These are phyloP conservation scores for Leptosomus discolor DNA, from an alignment of 2,113 vertebrate species.

Conservation along the genomic window DNA sequence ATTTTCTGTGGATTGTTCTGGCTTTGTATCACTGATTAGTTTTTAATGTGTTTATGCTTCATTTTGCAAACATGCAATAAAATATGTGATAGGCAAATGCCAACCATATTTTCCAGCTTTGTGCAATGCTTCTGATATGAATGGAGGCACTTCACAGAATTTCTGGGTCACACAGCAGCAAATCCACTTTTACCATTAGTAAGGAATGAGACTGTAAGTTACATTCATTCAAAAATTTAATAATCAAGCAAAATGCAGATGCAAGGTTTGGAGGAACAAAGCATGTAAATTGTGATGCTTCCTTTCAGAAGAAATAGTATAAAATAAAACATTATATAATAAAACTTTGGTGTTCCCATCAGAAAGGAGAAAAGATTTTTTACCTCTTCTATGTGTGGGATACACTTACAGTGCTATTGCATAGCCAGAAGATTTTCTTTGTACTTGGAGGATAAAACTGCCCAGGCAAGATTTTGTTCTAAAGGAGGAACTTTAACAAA, in stretches of 20 bases:
- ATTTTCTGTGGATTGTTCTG: not conserved
- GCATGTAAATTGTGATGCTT: not conserved
- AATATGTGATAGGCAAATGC: not conserved
- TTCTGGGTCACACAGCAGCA: not conserved
- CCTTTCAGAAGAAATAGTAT: too few species aligned
- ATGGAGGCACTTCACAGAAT: not conserved
- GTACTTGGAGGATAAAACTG: not conserved
- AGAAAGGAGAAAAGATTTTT: not conserved
- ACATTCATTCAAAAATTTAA: not conserved
- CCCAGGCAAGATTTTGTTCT: not conserved
- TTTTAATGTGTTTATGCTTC: not conserved
- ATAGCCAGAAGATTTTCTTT: not conserved
- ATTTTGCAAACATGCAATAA: not conserved
- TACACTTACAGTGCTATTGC: not conserved
- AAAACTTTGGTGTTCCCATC: not conserved
- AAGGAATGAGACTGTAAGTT: not conserved
- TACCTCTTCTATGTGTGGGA: not conserved
- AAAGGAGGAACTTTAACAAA: slow-evolving; percentile 11
- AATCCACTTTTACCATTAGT: not conserved
- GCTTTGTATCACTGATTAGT: not conserved
- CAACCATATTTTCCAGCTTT: not conserved
- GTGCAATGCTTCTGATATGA: not conserved
- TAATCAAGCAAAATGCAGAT: not conserved
- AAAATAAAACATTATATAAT: too few species aligned
- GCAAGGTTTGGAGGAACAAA: not conserved